Conservation (phyloP, 2,797 vertebrate species). For the Taeniopygia guttata region DNA sequence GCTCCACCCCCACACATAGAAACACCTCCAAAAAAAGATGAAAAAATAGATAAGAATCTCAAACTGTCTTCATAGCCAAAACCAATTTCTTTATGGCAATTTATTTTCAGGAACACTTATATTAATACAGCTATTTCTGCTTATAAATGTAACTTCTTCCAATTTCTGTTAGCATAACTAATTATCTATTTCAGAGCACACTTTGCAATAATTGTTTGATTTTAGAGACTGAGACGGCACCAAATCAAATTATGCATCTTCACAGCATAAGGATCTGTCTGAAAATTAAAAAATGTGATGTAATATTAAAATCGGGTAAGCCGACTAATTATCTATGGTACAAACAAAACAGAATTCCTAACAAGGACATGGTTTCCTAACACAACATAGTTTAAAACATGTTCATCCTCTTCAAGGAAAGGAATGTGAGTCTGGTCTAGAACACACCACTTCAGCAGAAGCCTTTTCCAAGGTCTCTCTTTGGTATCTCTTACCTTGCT, state of each 20-base stretch:
- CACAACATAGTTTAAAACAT: background rate
- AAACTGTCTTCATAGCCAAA: background rate
- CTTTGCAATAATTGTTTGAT: background rate
- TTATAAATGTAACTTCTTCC: background rate
- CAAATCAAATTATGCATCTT: background rate
- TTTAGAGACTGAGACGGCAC: background rate
- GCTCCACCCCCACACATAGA: background rate
- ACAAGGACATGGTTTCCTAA: background rate
- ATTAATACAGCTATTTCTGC: background rate
- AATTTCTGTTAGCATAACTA: background rate
- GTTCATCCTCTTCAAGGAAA: background rate
- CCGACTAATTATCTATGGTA: background rate
- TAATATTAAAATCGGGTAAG: background rate
- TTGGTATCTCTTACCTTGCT: slow-evolving; percentile 85
- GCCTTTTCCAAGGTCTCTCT: background rate
- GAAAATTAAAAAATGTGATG: background rate
- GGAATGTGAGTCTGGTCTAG: background rate
- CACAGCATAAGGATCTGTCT: background rate
- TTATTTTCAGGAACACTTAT: background rate
- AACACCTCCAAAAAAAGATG: background rate
- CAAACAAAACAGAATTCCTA: background rate
- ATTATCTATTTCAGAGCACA: background rate
- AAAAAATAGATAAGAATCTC: background rate
- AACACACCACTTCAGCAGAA: background rate
- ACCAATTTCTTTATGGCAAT: background rate